A percentile compares a stretch with the other conserved stretches of the same genome.
Conservation (phyloP, 1,140 invertebrate genomes). For the Bombyx mori region DNA sequence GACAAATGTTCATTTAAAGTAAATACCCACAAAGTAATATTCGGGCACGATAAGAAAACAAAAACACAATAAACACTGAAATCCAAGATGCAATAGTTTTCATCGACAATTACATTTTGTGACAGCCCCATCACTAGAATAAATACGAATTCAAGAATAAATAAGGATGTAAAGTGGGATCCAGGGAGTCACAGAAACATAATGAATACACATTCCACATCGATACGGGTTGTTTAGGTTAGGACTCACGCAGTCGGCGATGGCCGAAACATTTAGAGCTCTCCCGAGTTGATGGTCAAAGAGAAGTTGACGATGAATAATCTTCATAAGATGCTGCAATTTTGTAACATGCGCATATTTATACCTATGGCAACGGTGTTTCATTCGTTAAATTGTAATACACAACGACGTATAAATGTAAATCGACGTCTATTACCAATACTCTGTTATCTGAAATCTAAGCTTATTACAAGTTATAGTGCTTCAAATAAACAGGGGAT, state of each 20-base stretch:
- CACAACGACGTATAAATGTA: no score
- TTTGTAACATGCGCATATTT: constrained; percentile 68
- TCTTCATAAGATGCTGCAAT: constrained; percentile 75
- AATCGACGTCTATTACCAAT: no score
- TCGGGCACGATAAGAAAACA: no score
- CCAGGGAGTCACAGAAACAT: constrained; percentile 31
- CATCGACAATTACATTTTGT: no score
- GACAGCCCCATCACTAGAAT: constrained; percentile 51
- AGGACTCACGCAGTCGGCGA: constrained; percentile 61
- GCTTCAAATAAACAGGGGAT: no score
- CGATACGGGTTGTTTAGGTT: constrained; percentile 52
- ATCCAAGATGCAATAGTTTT: no score
- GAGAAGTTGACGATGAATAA: constrained; percentile 75
- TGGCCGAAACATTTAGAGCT: constrained; percentile 55
- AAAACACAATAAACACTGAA: no score
- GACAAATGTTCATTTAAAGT: no score
- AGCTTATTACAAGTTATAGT: no score
- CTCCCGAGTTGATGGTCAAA: constrained; percentile 66
- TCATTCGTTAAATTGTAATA: constrained; percentile 47
- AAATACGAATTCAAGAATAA: constrained; percentile 39
- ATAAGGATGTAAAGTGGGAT: background rate
- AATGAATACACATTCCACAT: constrained; percentile 65
- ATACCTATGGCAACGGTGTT: constrained; percentile 65
- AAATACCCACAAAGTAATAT: no score
- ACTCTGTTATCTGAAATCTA: no score